Conservation (phyloP, 2,888 invertebrate genomes). For the Brachylomia viminalis region DNA sequence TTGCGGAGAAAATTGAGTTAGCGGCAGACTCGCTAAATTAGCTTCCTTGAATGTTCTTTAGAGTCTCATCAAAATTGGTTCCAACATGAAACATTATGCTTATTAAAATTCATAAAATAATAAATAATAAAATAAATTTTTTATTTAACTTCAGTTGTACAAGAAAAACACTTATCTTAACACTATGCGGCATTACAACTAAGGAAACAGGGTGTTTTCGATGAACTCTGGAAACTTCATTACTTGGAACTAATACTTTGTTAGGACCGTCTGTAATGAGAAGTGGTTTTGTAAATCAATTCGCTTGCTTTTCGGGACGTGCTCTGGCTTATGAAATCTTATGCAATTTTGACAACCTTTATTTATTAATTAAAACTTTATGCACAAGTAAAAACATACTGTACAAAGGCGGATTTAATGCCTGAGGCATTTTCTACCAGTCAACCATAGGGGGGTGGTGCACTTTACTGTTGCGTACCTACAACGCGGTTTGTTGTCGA, state of each 20-base stretch:
- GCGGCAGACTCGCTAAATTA: slow-evolving; percentile 74
- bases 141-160: no score
- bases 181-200: no score
- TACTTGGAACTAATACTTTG: slow-evolving; percentile 36
- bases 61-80: slow-evolving; percentile 51
- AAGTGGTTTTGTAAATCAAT: slow-evolving; percentile 44
- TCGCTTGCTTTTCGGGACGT: slow-evolving; percentile 22
- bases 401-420: no score
- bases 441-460: no score
- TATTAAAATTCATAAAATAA: slow-evolving; percentile 51
- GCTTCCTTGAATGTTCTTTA: slow-evolving; percentile 64
- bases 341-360: slow-evolving; percentile 12
- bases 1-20: slow-evolving; percentile 71
- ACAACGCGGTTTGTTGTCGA: slow-evolving; percentile 1
- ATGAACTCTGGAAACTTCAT: no score
- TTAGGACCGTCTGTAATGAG: slow-evolving; percentile 15
- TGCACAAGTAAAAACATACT: no score
- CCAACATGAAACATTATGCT: slow-evolving; percentile 41
- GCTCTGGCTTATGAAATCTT: slow-evolving; percentile 5
- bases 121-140: no score
- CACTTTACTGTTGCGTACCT: not conserved
- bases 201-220: no score
- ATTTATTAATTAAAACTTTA: no score
- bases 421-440: no score
- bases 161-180: no score